phyloP scores from a whole-genome alignment of 2,113 vertebrate species.

The Madoqua kirkii region DNA sequence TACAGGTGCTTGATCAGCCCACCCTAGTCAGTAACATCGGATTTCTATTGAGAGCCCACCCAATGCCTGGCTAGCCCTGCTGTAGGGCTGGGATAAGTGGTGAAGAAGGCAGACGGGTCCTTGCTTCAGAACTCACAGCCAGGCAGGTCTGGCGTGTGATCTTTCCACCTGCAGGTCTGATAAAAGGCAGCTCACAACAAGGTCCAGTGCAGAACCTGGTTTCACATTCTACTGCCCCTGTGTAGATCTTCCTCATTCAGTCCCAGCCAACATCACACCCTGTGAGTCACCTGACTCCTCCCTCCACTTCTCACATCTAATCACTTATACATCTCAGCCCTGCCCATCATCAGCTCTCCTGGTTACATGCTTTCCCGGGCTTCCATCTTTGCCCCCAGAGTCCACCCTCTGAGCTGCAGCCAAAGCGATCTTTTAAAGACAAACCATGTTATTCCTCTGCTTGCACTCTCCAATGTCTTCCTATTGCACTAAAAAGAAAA shows the following conservation, averaged over 20 bases:
- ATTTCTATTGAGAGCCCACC: not conserved
- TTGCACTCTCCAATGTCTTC: not conserved
- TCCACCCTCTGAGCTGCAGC: not conserved
- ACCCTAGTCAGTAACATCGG: not conserved
- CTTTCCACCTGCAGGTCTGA: not conserved
- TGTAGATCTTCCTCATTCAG: not conserved
- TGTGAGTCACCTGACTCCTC: not conserved
- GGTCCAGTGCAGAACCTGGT: not conserved
- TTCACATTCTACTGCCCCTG: not conserved
- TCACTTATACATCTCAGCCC: not conserved
- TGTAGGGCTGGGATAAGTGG: not conserved
- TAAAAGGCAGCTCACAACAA: not conserved
- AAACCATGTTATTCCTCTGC: not conserved
- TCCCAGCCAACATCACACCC: not conserved
- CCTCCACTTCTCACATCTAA: not conserved
- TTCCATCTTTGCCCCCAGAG: not conserved
- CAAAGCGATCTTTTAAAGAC: not conserved
- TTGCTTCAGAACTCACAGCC: not conserved
- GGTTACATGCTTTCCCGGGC: rapidly evolving
- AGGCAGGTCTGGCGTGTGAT: no score
- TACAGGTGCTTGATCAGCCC: not conserved
- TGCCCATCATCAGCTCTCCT: not conserved
- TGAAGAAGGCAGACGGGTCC: rapidly evolving
- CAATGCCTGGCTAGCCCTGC: not conserved
- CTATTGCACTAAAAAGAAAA: not conserved